Evolutionary conservation across 2,888 invertebrate genomes (phyloP).

Genomic region (Ferrisia virgata): DNA sequence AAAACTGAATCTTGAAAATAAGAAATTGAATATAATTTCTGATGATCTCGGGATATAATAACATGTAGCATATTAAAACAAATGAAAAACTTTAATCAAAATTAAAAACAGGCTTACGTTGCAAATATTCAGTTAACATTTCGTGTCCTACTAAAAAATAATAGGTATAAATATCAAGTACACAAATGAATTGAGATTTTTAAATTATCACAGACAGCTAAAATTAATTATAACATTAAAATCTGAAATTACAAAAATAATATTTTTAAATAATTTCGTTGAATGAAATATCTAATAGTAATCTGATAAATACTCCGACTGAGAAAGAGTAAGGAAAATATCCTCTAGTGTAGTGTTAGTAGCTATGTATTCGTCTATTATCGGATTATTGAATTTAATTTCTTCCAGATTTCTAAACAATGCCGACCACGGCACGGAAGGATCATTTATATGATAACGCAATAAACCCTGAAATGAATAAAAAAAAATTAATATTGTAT

Average conservation of each 20-base stretch:
- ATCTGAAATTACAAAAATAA: background rate
- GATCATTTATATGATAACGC: slow-evolving; percentile 55
- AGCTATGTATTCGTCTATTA: slow-evolving; percentile 54
- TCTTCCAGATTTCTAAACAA: slow-evolving; percentile 55
- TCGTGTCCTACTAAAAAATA: background rate
- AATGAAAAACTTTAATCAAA: background rate
- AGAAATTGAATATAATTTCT: no score
- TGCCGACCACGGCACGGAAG: slow-evolving; percentile 52
- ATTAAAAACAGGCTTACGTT: background rate
- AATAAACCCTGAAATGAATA: slow-evolving; percentile 53
- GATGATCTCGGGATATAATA: no score
- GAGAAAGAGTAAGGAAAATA: slow-evolving; percentile 53
- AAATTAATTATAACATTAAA: background rate
- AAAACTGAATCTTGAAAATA: no score
- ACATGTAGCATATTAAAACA: background rate
- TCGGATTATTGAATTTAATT: slow-evolving; percentile 54
- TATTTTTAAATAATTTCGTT: background rate
- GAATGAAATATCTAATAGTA: background rate
- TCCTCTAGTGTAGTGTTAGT: slow-evolving; percentile 56
- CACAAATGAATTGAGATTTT: background rate
- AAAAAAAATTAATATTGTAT: no score
- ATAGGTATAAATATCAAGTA: background rate
- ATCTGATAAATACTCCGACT: background rate
- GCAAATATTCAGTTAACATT: background rate
- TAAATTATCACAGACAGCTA: background rate